Evolutionary conservation across 2,113 vertebrate genomes (phyloP).

Genomic region (Rana temporaria): DNA sequence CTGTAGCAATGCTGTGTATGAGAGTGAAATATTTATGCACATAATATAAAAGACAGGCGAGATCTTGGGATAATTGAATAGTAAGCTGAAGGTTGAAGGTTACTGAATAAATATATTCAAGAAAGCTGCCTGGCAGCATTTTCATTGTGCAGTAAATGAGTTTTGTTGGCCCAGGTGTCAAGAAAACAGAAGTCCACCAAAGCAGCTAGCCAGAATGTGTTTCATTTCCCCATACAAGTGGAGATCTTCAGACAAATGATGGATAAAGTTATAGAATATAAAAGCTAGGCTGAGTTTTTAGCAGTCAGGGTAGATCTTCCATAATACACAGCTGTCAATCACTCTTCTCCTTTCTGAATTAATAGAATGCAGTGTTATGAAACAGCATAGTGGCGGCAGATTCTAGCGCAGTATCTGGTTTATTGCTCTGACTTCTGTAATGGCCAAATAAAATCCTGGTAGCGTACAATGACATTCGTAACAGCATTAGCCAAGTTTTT

Average conservation of each 20-base stretch:
- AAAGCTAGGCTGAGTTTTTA: constrained; percentile 3
- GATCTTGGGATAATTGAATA: constrained; percentile 56
- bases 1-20: constrained; percentile 42
- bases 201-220: neutral
- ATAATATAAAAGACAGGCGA: constrained; percentile 53
- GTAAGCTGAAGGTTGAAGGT: constrained; percentile 56
- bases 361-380: neutral
- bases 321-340: neutral
- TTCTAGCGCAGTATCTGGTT: no score
- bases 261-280: neutral
- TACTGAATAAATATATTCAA: constrained; percentile 27
- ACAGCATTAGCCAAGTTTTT: no score
- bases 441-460: no score
- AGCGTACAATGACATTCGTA: no score
- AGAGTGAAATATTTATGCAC: constrained; percentile 58
- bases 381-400: no score
- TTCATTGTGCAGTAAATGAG: constrained; percentile 15
- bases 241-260: neutral
- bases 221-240: neutral
- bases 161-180: constrained; percentile 5
- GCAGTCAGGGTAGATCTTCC: neutral
- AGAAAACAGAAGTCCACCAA: neutral
- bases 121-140: constrained; percentile 20
- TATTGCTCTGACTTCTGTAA: no score
- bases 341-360: neutral